Conservation (phyloP, 2,888 invertebrate genomes). For the Pachliopta kotzebuea region DNA sequence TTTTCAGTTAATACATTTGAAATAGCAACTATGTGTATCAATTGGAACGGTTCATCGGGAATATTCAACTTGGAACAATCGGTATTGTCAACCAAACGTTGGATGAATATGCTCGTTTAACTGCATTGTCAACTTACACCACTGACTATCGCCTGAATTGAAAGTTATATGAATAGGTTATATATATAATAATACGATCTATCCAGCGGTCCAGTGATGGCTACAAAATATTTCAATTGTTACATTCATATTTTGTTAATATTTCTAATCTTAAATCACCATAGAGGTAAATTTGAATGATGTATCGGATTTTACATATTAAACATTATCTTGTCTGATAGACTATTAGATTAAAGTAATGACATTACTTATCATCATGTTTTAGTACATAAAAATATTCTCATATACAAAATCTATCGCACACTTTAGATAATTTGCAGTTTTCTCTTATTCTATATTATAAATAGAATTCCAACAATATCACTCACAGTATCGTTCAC, state of each 20-base stretch:
- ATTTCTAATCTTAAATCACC: no score
- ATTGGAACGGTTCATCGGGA: neutral
- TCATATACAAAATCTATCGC: neutral
- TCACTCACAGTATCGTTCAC: neutral
- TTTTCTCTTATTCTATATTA: no score
- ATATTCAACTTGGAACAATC: neutral
- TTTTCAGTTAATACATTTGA: neutral
- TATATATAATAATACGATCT: neutral
- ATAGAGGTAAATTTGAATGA: no score
- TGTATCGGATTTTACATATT: no score
- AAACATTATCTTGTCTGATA: no score
- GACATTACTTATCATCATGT: no score
- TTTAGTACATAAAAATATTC: no score
- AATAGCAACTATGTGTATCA: slow-evolving; percentile 1
- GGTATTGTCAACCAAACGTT: neutral
- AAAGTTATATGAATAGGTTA: neutral
- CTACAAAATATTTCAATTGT: no score
- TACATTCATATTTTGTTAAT: no score
- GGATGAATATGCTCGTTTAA: slow-evolving; percentile 16
- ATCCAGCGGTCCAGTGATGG: neutral
- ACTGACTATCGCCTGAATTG: neutral
- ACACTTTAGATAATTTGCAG: neutral
- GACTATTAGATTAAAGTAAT: no score
- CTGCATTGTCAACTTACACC: slow-evolving; percentile 14
- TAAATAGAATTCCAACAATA: no score